Conservation (phyloP, 2,797 vertebrate genomes). For the Discoglossus pictus region DNA sequence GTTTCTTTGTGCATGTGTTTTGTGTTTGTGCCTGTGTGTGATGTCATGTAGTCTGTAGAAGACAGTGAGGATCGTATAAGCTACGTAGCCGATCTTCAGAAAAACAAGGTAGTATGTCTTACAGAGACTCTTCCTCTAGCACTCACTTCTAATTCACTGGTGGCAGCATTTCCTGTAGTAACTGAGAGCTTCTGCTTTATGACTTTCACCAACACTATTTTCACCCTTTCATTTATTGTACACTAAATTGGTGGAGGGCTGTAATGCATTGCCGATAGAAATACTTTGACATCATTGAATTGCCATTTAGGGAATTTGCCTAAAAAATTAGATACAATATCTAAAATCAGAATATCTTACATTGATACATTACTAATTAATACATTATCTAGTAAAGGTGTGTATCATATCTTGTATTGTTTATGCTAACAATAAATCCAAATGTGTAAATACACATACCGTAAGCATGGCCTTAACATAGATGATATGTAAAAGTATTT, state of each 20-base stretch:
- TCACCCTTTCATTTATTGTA: not conserved
- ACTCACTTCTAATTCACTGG: slow-evolving; percentile 62
- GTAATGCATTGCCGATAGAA: not conserved
- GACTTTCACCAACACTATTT: no score
- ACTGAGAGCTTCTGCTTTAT: not conserved
- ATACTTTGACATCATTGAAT: not conserved
- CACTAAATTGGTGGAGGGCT: slow-evolving; percentile 23
- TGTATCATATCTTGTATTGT: no score
- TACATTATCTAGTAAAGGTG: no score
- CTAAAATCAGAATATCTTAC: no score
- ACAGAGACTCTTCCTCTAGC: slow-evolving; percentile 62
- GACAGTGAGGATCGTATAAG: slow-evolving; percentile 90
- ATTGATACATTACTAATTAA: no score
- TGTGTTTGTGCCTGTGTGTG: slow-evolving; percentile 81
- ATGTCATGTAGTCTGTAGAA: slow-evolving; percentile 95
- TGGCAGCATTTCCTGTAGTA: slow-evolving; percentile 57
- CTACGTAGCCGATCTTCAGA: slow-evolving; percentile 88
- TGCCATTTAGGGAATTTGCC: no score
- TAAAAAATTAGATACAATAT: no score
- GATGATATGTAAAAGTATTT: no score
- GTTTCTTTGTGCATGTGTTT: slow-evolving; percentile 89
- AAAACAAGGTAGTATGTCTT: slow-evolving; percentile 90
- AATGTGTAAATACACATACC: not conserved
- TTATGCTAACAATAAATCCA: no score
- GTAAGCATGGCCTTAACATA: slow-evolving; percentile 1